A percentile compares a stretch with the other conserved stretches of the same genome.
Conservation (phyloP, 2,888 invertebrate species). For the Hesperia comma region DNA sequence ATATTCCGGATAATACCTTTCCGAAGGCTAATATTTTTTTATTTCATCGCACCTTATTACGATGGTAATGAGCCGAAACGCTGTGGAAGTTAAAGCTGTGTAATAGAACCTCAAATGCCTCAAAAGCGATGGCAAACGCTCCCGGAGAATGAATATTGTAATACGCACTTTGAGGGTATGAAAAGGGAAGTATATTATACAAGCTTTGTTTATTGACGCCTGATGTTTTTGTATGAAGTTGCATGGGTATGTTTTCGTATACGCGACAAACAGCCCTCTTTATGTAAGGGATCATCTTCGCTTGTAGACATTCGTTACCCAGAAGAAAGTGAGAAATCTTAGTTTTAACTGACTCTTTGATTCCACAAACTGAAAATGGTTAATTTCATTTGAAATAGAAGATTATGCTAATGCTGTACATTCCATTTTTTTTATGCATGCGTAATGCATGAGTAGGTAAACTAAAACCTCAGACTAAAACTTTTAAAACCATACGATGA, state of each 20-base stretch:
- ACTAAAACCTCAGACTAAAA: too few species aligned
- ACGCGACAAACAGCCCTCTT: not conserved
- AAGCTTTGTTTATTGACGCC: constrained; percentile 18
- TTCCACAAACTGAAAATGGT: too few species aligned
- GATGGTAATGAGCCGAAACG: constrained; percentile 26
- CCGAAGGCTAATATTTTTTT: constrained; percentile 24
- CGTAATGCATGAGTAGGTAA: too few species aligned
- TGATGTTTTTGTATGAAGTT: constrained; percentile 2
- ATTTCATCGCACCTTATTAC: constrained; percentile 30
- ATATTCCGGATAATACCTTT: constrained; percentile 18
- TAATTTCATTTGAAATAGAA: too few species aligned
- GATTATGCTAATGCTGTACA: too few species aligned
- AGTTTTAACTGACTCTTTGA: too few species aligned
- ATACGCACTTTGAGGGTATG: constrained; percentile 27
- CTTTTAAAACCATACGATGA: too few species aligned
- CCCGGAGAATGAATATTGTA: constrained; percentile 26
- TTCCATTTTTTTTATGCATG: too few species aligned
- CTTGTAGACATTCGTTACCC: too few species aligned
- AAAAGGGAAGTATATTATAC: constrained; percentile 25
- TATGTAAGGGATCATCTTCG: too few species aligned
- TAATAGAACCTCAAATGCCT: constrained; percentile 11
- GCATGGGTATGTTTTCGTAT: not conserved
- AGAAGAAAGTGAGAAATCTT: too few species aligned
- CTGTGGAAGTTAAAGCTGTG: constrained; percentile 7
- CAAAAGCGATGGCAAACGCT: constrained; percentile 8